Percentiles rank a stretch among this genome's conserved stretches.
Evolutionary conservation across 2,113 vertebrate species (phyloP).

Genomic region (Chitala chitala): DNA sequence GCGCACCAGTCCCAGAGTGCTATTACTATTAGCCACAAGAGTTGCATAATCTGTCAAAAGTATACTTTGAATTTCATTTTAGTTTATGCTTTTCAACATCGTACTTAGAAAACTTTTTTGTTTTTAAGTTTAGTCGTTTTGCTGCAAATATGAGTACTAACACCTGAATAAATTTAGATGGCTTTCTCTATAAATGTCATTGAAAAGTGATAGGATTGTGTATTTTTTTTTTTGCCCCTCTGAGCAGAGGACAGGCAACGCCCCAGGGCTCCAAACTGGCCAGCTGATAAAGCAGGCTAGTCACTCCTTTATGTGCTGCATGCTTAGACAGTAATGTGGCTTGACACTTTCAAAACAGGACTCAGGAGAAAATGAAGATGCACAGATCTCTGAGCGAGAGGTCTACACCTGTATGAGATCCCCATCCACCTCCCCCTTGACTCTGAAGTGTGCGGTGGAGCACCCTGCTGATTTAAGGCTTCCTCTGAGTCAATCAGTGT

Average conservation of each 20-base stretch:
- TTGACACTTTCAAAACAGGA: not conserved
- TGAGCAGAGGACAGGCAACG: no score
- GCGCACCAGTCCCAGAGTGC: no score
- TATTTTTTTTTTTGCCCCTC: no score
- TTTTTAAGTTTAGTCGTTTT: not conserved
- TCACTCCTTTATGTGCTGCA: not conserved
- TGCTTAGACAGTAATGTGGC: slow-evolving; percentile 3
- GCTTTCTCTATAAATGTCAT: not conserved
- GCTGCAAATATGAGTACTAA: not conserved
- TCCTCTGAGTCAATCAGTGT: slow-evolving; percentile 61
- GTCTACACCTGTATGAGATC: slow-evolving; percentile 68
- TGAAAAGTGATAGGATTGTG: not conserved
- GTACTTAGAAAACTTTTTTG: not conserved
- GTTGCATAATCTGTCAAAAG: no score
- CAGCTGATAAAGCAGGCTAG: not conserved
- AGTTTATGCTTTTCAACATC: not conserved
- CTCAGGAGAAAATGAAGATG: slow-evolving; percentile 50
- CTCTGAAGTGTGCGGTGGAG: slow-evolving; percentile 60
- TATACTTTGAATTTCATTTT: no score
- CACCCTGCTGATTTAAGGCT: slow-evolving; percentile 57
- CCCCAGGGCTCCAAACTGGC: not conserved
- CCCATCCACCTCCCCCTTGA: no score
- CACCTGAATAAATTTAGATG: not conserved
- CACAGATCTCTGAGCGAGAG: slow-evolving; percentile 59
- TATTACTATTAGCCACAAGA: no score